Base-by-base conservation (phyloP, 2,888 invertebrate species). In the Macropis europaea region DNA sequence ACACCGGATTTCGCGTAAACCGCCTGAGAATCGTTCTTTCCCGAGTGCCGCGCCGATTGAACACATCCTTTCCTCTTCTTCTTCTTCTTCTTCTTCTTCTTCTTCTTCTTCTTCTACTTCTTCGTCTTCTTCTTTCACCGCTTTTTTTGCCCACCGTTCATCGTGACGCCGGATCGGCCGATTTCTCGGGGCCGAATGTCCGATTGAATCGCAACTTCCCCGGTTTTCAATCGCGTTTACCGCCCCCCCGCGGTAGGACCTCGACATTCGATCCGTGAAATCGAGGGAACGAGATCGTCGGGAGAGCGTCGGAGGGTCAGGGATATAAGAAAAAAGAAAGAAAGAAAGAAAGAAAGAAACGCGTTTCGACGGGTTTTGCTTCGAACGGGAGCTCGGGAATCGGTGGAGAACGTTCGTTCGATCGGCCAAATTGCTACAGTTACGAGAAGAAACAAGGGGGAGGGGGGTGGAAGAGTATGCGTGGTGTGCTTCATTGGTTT, bases 401-500 rank as follows among this genome's bases (percentile, higher is more conserved):
- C 19, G 43, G 38, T 28, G 24, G 19, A 47, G 38, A 43, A 34
- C 50, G 60, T 64, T 64, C 43, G 54, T 61, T 75, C 59, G 57
- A 38, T 75, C 62, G 50, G 63, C 62, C 60, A 66, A 40, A 56
- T 63, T 66, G 66, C 53, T 59, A 70, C 26, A 62, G 53, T 52
- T 45, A 50, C 52, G 63, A 70, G 28, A 43, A 52, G 34, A 36
- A 45, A 32, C 26, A 42, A 68, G 68, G 54, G 69, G 59, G 54
- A 64, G 57, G 68, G 64, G 71, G 70, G 67, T 57, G 56, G 47
- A 59, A 52, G 78, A 76, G 74, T 68, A 75, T 73, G 67, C 73
- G 73, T 76, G 78, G 76, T 80, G 73, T 78, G 80, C 80, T 80
- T 80, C 68, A 73, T 82, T 74, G 62, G 79, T 60, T 73, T 79